Conservation (phyloP, 1,140 invertebrate genomes). For the Magallana ariakensis region DNA sequence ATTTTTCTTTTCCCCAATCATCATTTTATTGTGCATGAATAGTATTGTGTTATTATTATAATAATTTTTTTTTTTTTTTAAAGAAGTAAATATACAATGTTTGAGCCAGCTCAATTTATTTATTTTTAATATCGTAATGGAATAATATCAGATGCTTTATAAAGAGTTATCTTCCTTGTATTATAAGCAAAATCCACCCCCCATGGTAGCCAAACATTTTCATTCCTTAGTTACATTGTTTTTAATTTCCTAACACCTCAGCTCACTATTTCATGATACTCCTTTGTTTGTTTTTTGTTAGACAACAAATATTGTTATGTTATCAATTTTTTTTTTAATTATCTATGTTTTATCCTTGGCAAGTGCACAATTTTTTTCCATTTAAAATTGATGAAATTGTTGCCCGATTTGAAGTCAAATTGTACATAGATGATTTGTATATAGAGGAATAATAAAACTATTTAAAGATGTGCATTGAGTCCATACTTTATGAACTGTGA, state of each 20-base stretch:
- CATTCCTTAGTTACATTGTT: neutral
- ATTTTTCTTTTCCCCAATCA: neutral
- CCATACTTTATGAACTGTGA: no score
- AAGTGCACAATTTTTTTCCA: slow-evolving; percentile 27
- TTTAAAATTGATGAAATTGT: slow-evolving; percentile 10
- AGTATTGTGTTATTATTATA: neutral
- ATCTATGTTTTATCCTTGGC: neutral
- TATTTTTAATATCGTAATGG: neutral
- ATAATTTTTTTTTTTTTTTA: neutral
- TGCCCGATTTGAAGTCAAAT: neutral
- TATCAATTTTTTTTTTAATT: neutral
- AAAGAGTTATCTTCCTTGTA: neutral
- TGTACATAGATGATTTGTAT: slow-evolving; percentile 19
- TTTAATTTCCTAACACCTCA: neutral
- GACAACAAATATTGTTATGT: slow-evolving; percentile 29
- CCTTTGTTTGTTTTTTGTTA: slow-evolving; percentile 16
- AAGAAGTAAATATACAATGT: slow-evolving; percentile 12
- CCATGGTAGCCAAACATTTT: neutral
- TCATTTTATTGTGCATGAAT: slow-evolving; percentile 15
- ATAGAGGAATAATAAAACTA: slow-evolving; percentile 37
- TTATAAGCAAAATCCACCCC: neutral
- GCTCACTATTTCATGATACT: slow-evolving; percentile 30
- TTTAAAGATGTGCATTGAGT: neutral
- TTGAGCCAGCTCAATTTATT: slow-evolving; percentile 26
- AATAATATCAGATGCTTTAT: neutral